Evolutionary conservation across 2,888 invertebrate species (phyloP).

Genomic region (Lepeophtheirus nordmannii): DNA sequence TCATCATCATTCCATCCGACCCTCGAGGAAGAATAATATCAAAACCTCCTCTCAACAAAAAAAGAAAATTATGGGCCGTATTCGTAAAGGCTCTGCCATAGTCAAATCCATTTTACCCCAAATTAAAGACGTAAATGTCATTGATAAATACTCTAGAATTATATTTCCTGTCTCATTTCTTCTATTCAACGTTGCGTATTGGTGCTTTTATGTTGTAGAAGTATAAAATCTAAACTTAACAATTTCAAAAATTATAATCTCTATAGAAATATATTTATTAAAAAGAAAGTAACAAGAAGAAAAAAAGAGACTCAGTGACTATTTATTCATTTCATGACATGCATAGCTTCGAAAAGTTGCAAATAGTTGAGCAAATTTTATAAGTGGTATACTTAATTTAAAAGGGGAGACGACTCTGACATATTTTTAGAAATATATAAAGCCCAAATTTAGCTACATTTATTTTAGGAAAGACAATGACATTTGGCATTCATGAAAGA

Average conservation of each 20-base stretch:
- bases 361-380: too few relatives aligned
- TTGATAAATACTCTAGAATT: conserved; percentile 90
- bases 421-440: too few relatives aligned
- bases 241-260: neutral
- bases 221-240: conserved; percentile 11
- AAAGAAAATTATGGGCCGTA: conserved; percentile 3
- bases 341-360: too few relatives aligned
- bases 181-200: conserved; percentile 85
- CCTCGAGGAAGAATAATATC: neutral
- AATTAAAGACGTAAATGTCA: conserved; percentile 91
- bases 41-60: conserved; percentile 15
- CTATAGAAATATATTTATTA: conserved; percentile 1
- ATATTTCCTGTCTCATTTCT: conserved; percentile 90
- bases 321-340: too few relatives aligned
- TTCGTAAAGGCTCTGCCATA: conserved; percentile 67
- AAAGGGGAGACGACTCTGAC: too few relatives aligned
- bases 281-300: neutral
- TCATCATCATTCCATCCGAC: neutral
- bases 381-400: too few relatives aligned
- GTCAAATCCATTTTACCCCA: conserved; percentile 69
- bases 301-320: too few relatives aligned
- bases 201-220: conserved; percentile 66
- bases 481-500: too few relatives aligned
- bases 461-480: too few relatives aligned
- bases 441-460: too few relatives aligned